Evolutionary conservation across 1,140 invertebrate species (phyloP), one percentile per base, ranked within the genome.

Genomic region (Platorchestia sp.): DNA sequence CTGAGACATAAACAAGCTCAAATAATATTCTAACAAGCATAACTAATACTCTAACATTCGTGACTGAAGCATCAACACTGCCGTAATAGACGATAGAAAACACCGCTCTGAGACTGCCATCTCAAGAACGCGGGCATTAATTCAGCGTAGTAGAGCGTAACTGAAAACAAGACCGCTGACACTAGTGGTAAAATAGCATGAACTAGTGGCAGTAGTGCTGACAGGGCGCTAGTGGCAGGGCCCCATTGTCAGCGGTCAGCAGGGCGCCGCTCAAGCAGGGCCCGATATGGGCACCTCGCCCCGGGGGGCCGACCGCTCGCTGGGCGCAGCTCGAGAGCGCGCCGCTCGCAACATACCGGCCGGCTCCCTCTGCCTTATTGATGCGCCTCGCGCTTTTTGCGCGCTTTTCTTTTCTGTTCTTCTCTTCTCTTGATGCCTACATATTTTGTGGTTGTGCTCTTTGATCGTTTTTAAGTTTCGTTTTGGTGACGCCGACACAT

Each of bases 161-260:
- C n/a, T n/a, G n/a, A n/a, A n/a, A n/a, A 90, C 41, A 42, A 42
- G 19, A 45, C 0, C 42, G 27, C 87, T 90, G 87, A 90, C 41
- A 90, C 87, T 90, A 90, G 87, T 90, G 19, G 87, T 19, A 90
- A 22, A 36, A 10, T 42, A 43, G 22, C 41, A 0, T 19, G 3
- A 0, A 90, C 87, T 90, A 90, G 87, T 42, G 87, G 19, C 87
- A 90, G 59, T 36, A 75, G 59, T 36, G 59, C 59, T 75, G 59
- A 75, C 59, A 75, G 41, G 87, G 87, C 87, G 44, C 41, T 43
- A 42, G 87, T 90, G 87, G 87, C 87, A 90, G 87, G 87, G 86
- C 41, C 41, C 87, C 87, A 90, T 90, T 90, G 87, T 90, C 87
- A 90, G 41, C 5, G 10, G 41, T 43, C 87, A 90, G 87, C 87